Conservation (phyloP, 2,113 vertebrate genomes). For the Grantiella picta region DNA sequence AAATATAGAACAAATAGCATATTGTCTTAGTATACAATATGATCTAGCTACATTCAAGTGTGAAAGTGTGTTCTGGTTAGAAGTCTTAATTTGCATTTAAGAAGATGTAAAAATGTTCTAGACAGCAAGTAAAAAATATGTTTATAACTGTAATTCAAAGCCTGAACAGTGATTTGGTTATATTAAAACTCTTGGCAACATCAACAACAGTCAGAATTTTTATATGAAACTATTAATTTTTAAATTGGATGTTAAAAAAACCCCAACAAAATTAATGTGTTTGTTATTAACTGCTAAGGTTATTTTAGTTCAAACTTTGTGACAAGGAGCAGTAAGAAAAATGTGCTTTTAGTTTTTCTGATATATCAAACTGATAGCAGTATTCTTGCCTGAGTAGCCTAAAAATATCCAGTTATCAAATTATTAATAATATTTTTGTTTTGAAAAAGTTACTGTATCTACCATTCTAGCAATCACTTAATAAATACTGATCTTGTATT, state of each 20-base stretch:
- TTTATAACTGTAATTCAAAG: background rate
- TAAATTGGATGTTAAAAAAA: background rate
- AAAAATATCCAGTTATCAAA: background rate
- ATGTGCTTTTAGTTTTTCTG: background rate
- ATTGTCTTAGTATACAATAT: background rate
- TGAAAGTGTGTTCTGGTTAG: background rate
- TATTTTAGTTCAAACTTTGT: background rate
- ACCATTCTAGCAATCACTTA: background rate
- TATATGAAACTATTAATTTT: background rate
- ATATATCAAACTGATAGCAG: background rate
- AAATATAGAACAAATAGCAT: background rate
- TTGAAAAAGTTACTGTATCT: background rate
- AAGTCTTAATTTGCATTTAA: background rate
- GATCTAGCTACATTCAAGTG: background rate
- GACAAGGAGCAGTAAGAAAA: background rate
- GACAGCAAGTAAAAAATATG: background rate
- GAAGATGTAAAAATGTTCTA: background rate
- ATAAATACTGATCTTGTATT: background rate
- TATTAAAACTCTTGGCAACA: background rate
- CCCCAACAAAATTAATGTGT: background rate
- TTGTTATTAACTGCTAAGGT: background rate
- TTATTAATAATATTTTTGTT: background rate
- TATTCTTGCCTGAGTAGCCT: background rate
- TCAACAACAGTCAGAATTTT: background rate
- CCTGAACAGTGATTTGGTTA: background rate